Conservation (phyloP, 2,797 vertebrate genomes). For the Psittacula derbiana region DNA sequence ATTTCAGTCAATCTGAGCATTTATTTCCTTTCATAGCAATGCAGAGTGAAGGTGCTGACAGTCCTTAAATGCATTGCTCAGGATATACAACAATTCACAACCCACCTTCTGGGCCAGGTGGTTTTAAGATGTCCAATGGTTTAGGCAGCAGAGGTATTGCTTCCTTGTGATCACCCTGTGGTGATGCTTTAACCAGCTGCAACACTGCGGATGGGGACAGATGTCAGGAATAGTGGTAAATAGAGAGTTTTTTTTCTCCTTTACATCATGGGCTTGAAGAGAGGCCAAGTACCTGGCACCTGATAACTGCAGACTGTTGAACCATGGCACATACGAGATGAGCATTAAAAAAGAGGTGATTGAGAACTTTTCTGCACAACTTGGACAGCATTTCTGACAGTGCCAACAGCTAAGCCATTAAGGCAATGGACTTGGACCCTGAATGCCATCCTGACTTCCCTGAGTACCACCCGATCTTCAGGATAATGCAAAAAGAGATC, state of each 20-base stretch:
- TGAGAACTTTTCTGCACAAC: background rate
- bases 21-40: conserved; percentile 22
- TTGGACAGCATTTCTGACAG: background rate
- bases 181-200: background rate
- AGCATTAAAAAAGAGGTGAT: background rate
- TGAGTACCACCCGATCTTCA: background rate
- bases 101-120: background rate
- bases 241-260: background rate
- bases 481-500: background rate
- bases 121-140: background rate
- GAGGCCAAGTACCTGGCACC: background rate
- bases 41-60: background rate
- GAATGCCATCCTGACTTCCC: background rate
- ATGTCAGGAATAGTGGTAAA: background rate
- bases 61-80: background rate
- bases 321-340: fast-evolving
- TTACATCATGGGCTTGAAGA: background rate
- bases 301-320: background rate
- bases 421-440: background rate
- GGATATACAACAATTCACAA: background rate
- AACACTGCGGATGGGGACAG: background rate
- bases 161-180: background rate
- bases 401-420: background rate
- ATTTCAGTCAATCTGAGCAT: conserved; percentile 25
- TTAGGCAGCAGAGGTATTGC: background rate